Percentiles rank a stretch among this genome's conserved stretches.
phyloP scores from a whole-genome alignment of 2,797 vertebrate genomes.

The Sebastolobus alascanus region DNA sequence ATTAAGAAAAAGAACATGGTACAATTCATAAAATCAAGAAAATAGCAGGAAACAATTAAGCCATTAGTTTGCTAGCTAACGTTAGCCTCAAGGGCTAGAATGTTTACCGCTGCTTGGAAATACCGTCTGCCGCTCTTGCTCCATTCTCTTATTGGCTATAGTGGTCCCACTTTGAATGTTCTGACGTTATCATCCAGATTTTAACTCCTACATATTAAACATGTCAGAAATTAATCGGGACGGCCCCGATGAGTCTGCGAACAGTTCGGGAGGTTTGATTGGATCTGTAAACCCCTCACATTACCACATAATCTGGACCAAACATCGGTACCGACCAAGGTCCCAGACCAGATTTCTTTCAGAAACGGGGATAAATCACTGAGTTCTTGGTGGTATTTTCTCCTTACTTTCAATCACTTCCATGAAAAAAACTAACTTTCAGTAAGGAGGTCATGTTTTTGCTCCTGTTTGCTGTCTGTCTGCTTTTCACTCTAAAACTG shows the following conservation, averaged over 20 bases:
- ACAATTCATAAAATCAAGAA: not conserved
- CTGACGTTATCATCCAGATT: not conserved
- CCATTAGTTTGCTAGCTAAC: not conserved
- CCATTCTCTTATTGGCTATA: not conserved
- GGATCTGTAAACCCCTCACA: not conserved
- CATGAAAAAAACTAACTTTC: not conserved
- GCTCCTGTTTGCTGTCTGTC: not conserved
- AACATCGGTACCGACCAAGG: not conserved
- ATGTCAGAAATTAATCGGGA: not conserved
- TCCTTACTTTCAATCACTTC: not conserved
- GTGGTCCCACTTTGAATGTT: fast-evolving
- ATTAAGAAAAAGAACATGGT: not conserved
- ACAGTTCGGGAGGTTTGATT: not conserved
- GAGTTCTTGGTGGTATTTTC: not conserved
- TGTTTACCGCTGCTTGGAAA: not conserved
- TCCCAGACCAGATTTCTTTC: not conserved
- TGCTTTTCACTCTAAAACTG: slow-evolving; percentile 12
- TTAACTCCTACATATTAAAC: not conserved
- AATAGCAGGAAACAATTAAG: not conserved
- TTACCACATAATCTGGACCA: not conserved
- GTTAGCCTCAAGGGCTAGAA: not conserved
- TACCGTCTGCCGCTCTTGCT: no score
- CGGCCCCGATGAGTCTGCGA: not conserved
- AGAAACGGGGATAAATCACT: not conserved
- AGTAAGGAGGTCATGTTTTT: not conserved